Evolutionary conservation across 2,113 vertebrate species (phyloP).

Genomic region (Pedionomus torquatus): DNA sequence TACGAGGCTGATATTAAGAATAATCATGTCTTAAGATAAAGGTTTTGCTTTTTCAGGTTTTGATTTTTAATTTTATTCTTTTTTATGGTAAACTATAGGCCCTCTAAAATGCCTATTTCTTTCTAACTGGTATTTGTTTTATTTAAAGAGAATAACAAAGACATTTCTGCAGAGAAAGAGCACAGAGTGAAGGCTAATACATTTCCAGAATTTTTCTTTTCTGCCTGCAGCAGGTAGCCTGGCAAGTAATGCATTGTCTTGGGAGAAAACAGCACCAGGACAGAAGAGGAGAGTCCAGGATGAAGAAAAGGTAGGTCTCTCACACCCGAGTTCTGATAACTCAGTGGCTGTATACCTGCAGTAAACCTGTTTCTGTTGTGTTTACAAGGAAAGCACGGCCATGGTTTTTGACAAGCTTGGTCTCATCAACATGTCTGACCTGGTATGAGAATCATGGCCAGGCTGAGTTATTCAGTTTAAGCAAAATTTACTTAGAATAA

Average conservation of each 20-base stretch:
- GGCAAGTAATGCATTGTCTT: neutral
- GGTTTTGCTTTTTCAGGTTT: neutral
- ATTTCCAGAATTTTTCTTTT: neutral
- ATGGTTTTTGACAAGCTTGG: neutral
- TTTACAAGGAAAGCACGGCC: neutral
- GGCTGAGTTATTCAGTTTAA: neutral
- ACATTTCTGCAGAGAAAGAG: neutral
- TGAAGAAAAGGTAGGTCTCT: neutral
- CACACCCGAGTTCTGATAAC: neutral
- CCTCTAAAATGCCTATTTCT: fast-evolving
- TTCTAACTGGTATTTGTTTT: neutral
- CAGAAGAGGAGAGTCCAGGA: neutral
- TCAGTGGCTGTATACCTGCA: neutral
- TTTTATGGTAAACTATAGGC: neutral
- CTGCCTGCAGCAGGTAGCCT: neutral
- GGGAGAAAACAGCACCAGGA: neutral
- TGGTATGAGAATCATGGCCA: neutral
- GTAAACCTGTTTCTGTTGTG: neutral
- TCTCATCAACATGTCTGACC: neutral
- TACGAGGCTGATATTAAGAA: neutral
- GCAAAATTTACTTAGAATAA: neutral
- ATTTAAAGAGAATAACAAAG: neutral
- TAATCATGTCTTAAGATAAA: neutral
- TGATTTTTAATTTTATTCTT: neutral
- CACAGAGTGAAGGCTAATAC: neutral